A percentile compares a stretch with the other conserved stretches of the same genome.
phyloP scores from a whole-genome alignment of 2,797 vertebrate species.

The Odontamblyopus rebecca region DNA sequence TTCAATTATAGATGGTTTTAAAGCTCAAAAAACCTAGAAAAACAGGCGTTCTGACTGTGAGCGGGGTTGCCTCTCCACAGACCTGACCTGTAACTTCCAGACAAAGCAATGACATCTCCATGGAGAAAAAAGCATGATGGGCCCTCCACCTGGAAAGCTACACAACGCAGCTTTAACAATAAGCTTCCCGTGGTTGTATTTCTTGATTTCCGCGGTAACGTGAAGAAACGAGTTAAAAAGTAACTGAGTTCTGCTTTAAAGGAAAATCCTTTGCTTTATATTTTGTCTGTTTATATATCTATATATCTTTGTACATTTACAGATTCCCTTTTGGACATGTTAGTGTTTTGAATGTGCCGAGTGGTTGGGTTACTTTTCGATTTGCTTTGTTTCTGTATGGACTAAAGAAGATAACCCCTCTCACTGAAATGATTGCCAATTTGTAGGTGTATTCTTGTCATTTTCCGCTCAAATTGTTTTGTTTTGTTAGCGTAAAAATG shows the following conservation, averaged over 20 bases:
- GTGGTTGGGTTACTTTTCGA: slow-evolving; percentile 36
- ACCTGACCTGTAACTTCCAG: too few relatives aligned
- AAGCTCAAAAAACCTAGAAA: too few relatives aligned
- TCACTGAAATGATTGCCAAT: slow-evolving; percentile 43
- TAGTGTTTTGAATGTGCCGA: slow-evolving; percentile 45
- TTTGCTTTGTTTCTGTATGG: slow-evolving; percentile 28
- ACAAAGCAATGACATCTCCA: too few relatives aligned
- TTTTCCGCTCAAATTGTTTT: background rate
- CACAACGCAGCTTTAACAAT: too few relatives aligned
- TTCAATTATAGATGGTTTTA: too few relatives aligned
- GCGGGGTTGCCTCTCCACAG: too few relatives aligned
- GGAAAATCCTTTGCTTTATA: slow-evolving; percentile 62
- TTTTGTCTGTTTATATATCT: slow-evolving; percentile 73
- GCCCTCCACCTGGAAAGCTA: too few relatives aligned
- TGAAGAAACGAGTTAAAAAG: background rate
- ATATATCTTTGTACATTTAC: slow-evolving; percentile 79
- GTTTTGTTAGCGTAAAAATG: background rate
- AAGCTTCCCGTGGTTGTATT: background rate
- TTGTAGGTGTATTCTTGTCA: slow-evolving; percentile 48
- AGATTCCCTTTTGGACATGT: slow-evolving; percentile 64
- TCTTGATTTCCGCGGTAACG: background rate
- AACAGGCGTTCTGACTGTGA: too few relatives aligned
- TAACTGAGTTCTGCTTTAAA: slow-evolving; percentile 24
- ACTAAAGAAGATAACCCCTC: slow-evolving; percentile 39
- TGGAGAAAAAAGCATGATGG: too few relatives aligned